Percentiles rank a stretch among this genome's conserved stretches.
These are phyloP conservation scores for Zosterops borbonicus DNA, from an alignment of 2,113 vertebrate species.

Conservation along the genomic window DNA sequence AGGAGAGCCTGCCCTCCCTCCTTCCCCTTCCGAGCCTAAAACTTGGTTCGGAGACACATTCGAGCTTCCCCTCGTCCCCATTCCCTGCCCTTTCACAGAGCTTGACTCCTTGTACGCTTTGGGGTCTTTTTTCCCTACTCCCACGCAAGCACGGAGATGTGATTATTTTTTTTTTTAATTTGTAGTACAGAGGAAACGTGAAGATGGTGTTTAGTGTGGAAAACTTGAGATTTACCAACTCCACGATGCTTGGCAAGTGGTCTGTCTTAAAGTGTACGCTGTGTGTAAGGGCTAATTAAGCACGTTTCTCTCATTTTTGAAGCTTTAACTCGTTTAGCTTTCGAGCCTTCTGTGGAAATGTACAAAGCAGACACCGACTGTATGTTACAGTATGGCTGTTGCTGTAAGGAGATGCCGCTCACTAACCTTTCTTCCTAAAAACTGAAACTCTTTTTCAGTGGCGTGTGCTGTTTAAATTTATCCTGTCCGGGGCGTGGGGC, in stretches of 20 bases:
- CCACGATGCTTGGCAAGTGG: neutral
- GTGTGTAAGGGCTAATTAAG: neutral
- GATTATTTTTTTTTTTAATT: neutral
- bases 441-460: neutral
- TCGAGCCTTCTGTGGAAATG: neutral
- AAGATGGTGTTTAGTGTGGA: neutral
- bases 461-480: neutral
- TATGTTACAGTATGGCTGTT: neutral
- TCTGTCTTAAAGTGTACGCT: neutral
- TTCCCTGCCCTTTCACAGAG: neutral
- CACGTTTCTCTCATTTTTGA: neutral
- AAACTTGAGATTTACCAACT: neutral
- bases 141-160: neutral
- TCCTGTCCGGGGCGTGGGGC: accelerated
- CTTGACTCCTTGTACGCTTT: neutral
- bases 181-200: neutral
- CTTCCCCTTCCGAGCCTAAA: neutral
- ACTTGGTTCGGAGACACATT: neutral
- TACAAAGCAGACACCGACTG: too few relatives aligned
- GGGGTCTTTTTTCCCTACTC: neutral
- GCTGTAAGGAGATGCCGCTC: too few relatives aligned
- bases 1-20: neutral
- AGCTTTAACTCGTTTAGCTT: neutral
- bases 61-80: neutral
- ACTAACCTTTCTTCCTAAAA: neutral